A percentile compares a stretch with the other conserved stretches of the same genome.
Conservation (phyloP, 2,797 vertebrate species). For the Spinus olivaceus region DNA sequence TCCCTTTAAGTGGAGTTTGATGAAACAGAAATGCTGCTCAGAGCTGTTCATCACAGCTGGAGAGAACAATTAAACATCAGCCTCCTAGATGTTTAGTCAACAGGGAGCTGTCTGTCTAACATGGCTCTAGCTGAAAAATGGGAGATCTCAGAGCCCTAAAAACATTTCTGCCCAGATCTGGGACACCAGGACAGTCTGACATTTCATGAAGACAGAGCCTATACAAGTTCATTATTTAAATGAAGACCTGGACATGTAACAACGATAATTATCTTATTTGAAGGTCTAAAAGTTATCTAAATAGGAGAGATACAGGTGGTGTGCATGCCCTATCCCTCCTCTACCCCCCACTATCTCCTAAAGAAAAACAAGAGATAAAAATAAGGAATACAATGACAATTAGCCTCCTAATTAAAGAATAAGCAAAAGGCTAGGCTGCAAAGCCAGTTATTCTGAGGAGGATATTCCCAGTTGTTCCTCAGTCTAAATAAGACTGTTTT, state of each 20-base stretch:
- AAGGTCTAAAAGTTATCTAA: background rate
- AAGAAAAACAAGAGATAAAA: background rate
- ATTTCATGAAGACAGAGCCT: background rate
- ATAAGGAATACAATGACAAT: background rate
- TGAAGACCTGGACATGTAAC: background rate
- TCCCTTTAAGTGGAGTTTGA: constrained; percentile 45
- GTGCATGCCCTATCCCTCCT: background rate
- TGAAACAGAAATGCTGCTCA: constrained; percentile 51
- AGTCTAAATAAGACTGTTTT: constrained; percentile 21
- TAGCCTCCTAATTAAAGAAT: constrained; percentile 9
- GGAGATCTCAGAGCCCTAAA: background rate
- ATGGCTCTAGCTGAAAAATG: constrained; percentile 3
- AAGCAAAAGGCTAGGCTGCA: constrained; percentile 1
- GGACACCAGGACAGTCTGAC: background rate
- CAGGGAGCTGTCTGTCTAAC: constrained; percentile 52
- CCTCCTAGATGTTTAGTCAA: constrained; percentile 59
- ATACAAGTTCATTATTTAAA: background rate
- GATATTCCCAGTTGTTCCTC: constrained; percentile 28
- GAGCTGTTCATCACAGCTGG: constrained; percentile 59
- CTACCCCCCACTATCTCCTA: background rate
- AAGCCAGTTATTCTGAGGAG: background rate
- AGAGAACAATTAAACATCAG: constrained; percentile 53
- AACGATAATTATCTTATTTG: background rate
- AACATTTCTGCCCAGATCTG: background rate
- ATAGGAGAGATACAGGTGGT: background rate